Conservation (phyloP, 2,888 invertebrate genomes). For the Eretmocerus hayati region DNA sequence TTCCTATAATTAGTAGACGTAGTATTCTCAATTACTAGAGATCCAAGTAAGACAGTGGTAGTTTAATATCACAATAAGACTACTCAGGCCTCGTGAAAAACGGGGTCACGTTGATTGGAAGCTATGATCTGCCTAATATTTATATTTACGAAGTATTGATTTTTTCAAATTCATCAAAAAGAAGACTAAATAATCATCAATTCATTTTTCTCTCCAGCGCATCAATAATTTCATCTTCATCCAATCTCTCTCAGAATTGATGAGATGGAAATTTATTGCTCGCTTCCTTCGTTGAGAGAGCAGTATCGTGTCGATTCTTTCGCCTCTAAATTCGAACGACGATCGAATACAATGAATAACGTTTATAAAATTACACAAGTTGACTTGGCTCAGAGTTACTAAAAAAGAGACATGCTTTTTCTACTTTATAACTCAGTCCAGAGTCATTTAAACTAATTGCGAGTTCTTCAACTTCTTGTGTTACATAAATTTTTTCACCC, state of each 20-base stretch:
- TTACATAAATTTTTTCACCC: slow-evolving; percentile 8
- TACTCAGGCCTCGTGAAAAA: slow-evolving; percentile 45
- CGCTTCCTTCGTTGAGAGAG: slow-evolving; percentile 16
- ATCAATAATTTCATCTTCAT: slow-evolving; percentile 17
- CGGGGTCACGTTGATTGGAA: slow-evolving; percentile 26
- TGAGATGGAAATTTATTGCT: slow-evolving; percentile 6
- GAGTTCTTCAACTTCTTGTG: slow-evolving; percentile 26
- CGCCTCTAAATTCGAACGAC: too few species aligned
- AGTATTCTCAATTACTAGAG: slow-evolving; percentile 44
- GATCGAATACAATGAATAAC: slow-evolving; percentile 22
- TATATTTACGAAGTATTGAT: slow-evolving; percentile 20
- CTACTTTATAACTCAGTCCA: slow-evolving; percentile 23
- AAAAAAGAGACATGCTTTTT: slow-evolving; percentile 20
- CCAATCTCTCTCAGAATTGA: slow-evolving; percentile 2
- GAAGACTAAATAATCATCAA: too few species aligned
- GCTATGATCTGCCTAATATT: slow-evolving; percentile 21
- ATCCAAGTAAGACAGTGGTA: slow-evolving; percentile 48
- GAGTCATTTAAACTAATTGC: slow-evolving; percentile 32
- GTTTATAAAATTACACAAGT: slow-evolving; percentile 24
- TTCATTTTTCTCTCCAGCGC: slow-evolving; percentile 12
- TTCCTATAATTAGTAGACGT: slow-evolving; percentile 35
- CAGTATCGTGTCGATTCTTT: slow-evolving; percentile 14
- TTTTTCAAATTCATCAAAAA: slow-evolving; percentile 23
- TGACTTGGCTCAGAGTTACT: slow-evolving; percentile 17
- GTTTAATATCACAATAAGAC: slow-evolving; percentile 49